Evolutionary conservation across 2,113 vertebrate species (phyloP).

Genomic region (Indicator maculatus): DNA sequence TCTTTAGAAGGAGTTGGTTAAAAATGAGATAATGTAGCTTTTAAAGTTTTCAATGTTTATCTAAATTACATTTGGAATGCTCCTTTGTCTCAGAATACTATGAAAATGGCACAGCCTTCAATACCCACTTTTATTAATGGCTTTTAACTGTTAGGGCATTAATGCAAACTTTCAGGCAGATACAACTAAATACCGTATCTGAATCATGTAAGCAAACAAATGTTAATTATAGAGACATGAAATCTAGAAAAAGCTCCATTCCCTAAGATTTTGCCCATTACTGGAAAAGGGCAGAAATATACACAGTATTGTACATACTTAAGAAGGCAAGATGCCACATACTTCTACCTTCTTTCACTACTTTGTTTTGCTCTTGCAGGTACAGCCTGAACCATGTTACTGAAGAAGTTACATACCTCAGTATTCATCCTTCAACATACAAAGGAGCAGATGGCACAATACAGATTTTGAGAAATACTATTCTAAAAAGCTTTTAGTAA

Average conservation of each 20-base stretch:
- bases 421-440: not conserved
- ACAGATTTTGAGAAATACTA: not conserved
- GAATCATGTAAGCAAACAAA: not conserved
- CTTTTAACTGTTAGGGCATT: not conserved
- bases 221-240: not conserved
- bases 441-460: accelerated
- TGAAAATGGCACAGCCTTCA: not conserved
- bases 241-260: not conserved
- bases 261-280: not conserved
- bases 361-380: not conserved
- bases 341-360: not conserved
- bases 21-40: not conserved
- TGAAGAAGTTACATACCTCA: not conserved
- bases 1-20: not conserved
- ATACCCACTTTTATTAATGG: not conserved
- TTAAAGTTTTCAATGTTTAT: not conserved
- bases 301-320: not conserved
- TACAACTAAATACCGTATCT: not conserved
- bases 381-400: not conserved
- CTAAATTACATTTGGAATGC: not conserved
- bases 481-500: not conserved
- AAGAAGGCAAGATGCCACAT: not conserved
- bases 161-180: not conserved
- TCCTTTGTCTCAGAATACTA: not conserved
- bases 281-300: not conserved